phyloP scores from a whole-genome alignment of 1,140 invertebrate genomes.

The Akabosia matsudoensis region DNA sequence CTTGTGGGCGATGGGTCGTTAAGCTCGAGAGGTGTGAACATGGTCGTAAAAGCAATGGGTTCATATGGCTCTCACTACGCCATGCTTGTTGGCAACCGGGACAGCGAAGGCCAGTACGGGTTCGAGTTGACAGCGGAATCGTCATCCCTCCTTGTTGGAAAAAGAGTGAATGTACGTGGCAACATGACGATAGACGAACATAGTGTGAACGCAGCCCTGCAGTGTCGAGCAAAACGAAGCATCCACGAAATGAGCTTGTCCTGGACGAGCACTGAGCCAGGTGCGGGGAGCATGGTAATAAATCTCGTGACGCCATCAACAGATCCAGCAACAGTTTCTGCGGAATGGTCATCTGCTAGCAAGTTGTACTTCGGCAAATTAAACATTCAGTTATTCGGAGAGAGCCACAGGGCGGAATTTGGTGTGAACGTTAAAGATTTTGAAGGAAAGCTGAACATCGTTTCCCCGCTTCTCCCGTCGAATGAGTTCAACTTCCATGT shows the following conservation, averaged over 20 bases:
- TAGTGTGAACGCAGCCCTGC: conserved; percentile 16
- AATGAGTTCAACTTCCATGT: conserved; percentile 35
- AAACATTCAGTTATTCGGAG: neutral
- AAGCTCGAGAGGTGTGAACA: neutral
- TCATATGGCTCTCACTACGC: conserved; percentile 37
- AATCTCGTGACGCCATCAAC: conserved; percentile 26
- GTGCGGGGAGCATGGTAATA: neutral
- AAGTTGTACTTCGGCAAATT: conserved; percentile 10
- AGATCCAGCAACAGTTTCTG: conserved; percentile 11
- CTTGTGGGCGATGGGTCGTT: neutral
- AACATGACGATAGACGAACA: neutral
- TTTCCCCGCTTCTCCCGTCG: conserved; percentile 28
- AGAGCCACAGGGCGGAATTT: conserved; percentile 25
- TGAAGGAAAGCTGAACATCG: conserved; percentile 30
- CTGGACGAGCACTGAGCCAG: neutral
- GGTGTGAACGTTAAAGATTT: conserved; percentile 23
- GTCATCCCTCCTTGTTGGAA: conserved; percentile 32
- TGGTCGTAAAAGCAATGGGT: conserved; percentile 25
- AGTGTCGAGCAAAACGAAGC: conserved; percentile 35
- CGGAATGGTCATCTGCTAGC: conserved; percentile 1
- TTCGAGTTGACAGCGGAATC: conserved; percentile 35
- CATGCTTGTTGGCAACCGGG: neutral
- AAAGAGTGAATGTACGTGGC: conserved; percentile 21
- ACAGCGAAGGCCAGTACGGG: neutral
- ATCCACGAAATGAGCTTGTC: conserved; percentile 18